Percentiles rank a stretch among this genome's conserved stretches.
Conservation (phyloP, 2,113 vertebrate genomes). For the Alces alces region DNA sequence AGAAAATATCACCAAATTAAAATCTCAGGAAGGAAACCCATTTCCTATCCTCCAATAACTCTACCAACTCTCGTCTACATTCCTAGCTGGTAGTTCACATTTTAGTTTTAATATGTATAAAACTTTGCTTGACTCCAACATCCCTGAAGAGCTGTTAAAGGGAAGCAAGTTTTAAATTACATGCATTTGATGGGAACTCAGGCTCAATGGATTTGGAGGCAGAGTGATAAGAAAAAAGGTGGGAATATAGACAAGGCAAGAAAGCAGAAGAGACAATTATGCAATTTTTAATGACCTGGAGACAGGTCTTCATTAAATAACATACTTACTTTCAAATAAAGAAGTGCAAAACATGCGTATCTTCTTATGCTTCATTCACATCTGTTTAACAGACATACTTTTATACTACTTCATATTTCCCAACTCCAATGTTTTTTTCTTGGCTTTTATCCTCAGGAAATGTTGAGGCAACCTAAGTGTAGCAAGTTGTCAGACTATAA, state of each 20-base stretch:
- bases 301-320: background rate
- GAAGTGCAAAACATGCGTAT: background rate
- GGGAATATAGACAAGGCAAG: background rate
- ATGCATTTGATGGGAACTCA: conserved; percentile 7
- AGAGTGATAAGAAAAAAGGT: background rate
- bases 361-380: background rate
- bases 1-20: conserved; percentile 63
- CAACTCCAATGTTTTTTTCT: background rate
- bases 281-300: background rate
- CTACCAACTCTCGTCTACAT: background rate
- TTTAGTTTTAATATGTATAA: conserved; percentile 65
- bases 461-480: background rate
- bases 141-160: conserved; percentile 53
- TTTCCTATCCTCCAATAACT: conserved; percentile 43
- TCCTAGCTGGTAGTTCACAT: conserved; percentile 33
- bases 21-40: conserved; percentile 47
- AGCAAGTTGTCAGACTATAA: background rate
- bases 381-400: background rate
- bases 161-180: conserved; percentile 43
- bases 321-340: background rate
- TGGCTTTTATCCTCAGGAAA: background rate
- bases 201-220: background rate
- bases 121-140: conserved; percentile 50
- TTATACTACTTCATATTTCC: background rate
- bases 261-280: background rate